A percentile compares a stretch with the other conserved stretches of the same genome.
phyloP scores from a whole-genome alignment of 2,113 vertebrate species.

The Trochalopteron elliotii region DNA sequence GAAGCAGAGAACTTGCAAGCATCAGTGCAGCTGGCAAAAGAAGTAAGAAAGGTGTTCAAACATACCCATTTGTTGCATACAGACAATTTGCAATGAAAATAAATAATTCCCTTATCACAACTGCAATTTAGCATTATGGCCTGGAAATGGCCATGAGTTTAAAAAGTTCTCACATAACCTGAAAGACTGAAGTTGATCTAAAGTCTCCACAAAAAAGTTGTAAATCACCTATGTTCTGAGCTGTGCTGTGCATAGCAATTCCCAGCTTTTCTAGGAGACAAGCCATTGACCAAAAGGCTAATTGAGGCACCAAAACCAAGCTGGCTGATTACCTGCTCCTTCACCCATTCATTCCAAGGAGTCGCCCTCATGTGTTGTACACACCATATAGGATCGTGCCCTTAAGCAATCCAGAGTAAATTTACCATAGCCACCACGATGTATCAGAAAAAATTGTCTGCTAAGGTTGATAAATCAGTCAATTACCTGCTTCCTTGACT shows the following conservation, averaged over 20 bases:
- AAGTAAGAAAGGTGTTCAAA: background rate
- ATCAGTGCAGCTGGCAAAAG: background rate
- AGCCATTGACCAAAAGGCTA: constrained; percentile 2
- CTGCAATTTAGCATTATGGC: background rate
- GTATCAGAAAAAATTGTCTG: constrained; percentile 68
- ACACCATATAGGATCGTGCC: constrained; percentile 54
- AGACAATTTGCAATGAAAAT: background rate
- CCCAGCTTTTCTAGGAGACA: background rate
- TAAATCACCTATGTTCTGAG: background rate
- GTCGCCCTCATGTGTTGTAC: background rate
- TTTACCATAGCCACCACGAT: constrained; percentile 67
- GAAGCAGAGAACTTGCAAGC: background rate
- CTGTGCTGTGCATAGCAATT: background rate
- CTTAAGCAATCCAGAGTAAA: constrained; percentile 72
- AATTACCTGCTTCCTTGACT: constrained; percentile 74
- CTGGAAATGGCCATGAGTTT: background rate
- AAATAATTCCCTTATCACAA: background rate
- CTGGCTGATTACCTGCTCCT: constrained; percentile 16
- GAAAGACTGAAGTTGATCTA: background rate
- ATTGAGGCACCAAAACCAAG: background rate
- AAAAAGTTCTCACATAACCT: background rate
- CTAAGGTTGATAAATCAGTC: constrained; percentile 73
- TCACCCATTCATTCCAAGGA: constrained; percentile 24
- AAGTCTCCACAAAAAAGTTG: background rate
- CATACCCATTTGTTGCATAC: background rate